Conservation (phyloP, 2,888 invertebrate genomes). For the Aleiodes alternator region DNA sequence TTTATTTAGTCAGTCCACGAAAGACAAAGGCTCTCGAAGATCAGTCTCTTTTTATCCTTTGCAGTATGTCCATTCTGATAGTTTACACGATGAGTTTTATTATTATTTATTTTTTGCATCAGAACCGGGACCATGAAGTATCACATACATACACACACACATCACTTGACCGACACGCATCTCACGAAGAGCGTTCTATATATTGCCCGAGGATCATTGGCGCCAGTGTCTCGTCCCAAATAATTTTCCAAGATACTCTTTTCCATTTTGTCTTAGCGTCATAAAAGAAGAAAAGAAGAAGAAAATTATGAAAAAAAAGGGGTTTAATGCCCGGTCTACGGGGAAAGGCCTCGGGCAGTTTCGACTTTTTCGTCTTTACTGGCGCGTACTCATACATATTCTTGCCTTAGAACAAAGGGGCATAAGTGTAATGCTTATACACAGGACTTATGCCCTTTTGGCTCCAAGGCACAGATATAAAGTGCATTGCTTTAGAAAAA, state of each 20-base stretch:
- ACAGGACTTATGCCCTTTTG: not conserved
- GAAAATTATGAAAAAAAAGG: not conserved
- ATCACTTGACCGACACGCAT: conserved; percentile 37
- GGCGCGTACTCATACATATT: conserved; percentile 19
- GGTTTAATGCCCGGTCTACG: conserved; percentile 30
- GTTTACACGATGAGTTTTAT: conserved; percentile 18
- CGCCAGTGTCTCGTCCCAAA: conserved; percentile 43
- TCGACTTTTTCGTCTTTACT: conserved; percentile 20
- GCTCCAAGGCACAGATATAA: too few species aligned
- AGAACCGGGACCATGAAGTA: conserved; percentile 33
- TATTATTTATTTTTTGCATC: conserved; percentile 3
- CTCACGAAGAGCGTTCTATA: conserved; percentile 27
- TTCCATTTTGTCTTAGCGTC: conserved; percentile 22
- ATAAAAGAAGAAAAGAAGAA: not conserved
- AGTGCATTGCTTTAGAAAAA: too few species aligned
- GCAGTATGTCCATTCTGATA: not conserved
- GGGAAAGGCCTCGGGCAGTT: conserved; percentile 46
- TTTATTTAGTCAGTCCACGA: not conserved
- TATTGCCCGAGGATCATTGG: conserved; percentile 38
- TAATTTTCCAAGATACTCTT: conserved; percentile 29
- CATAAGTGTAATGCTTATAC: not conserved
- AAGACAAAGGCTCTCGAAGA: not conserved
- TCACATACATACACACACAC: not conserved
- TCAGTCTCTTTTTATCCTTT: not conserved
- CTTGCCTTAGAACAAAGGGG: too few species aligned